Base-by-base conservation (phyloP, 2,113 vertebrate genomes). In the Lathamus discolor region DNA sequence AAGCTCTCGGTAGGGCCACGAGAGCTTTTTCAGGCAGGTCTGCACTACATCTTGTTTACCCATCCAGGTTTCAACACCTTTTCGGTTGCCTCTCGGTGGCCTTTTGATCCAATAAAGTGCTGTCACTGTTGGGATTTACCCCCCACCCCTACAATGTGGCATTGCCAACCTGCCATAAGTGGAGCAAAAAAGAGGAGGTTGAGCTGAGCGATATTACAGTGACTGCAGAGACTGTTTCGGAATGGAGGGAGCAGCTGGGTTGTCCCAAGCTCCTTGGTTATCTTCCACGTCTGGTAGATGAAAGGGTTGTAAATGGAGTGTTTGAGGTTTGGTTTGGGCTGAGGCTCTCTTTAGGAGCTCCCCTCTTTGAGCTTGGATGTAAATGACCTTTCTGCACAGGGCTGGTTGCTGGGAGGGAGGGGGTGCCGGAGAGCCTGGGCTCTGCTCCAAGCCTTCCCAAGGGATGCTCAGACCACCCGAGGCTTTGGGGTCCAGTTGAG, bases 401-500 rank as follows among this genome's bases (percentile, higher is more conserved):
- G 52, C 61, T 74, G 0, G 0, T 13, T 74, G 39, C 66, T 55
- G 70, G 59, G 25, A 61, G 54, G 51, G 49, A 49, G 76, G 22
- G n/a, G 68, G 22, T 84, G n/a, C 13, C 0, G 0, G 83, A 6
- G 35, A 83, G 4, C 41, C 64, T 49, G 84, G 77, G 66, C 62
- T n/a, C 66, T 64, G 78, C 85, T 94, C 91, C 55, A 82, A 90
- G 41, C 91, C 81, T 57, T 57, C 31, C 75, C 31, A 18, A 20
- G 70, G 85, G 55, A 6, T 14, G 57, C 74, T 57, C 2, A 8
- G 74, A 41, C 82, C 82, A 63, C 82, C 85, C 66, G 20, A 41
- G 0, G 1, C 77, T 49, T 22, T 0, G 14, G 55, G 46, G 7
- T 17, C 2, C 0, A 0, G 17, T 6, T 44, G 24, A 22, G 54